Evolutionary conservation across 1,140 invertebrate species (phyloP), one percentile per base, ranked within the genome.

Genomic region (Wiebesia pumilae): DNA sequence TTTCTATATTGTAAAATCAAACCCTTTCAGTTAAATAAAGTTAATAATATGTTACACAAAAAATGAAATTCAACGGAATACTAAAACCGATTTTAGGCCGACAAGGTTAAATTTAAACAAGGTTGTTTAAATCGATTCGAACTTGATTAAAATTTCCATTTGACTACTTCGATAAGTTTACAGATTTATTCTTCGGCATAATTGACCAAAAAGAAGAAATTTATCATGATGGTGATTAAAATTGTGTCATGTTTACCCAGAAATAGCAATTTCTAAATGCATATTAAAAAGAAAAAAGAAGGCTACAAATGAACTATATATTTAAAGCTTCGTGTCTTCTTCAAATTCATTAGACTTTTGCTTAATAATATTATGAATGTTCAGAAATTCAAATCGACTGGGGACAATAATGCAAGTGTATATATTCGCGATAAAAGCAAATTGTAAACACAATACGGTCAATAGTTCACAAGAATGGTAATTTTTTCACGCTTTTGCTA

Each of bases 81-180:
- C 65, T 9, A 69, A 69, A 30, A 14, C 14, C 65, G 9, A 69
- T 69, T 69, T 35, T 30, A 0, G 0, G 12, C 30, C 30, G 30
- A 10, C 14, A 35, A 43, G 16, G 30, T 33, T 7, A 43, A 75
- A 75, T 16, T 75, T 24, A n/a, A n/a, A n/a, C n/a, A n/a, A n/a
- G n/a, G 38, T 43, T 43, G 71, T 75, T 75, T 6, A 2, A 54
- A 79, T 79, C 77, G 47, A 33, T 43, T 33, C 6, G 30, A 79
- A 33, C 43, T 79, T 79, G 51, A 79, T 79, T 79, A 79, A 79
- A 79, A 79, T 54, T 79, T 79, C 77, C 77, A 79, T 33, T 43
- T 27, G 35, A 75, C 21, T 75, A 4, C 3, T 24, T 30, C 10
- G 30, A 69, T 69, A 1, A 69, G 33, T 69, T 35, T 69, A 69